Evolutionary conservation across 2,113 vertebrate species (phyloP).

Genomic region (Tupaia tana): DNA sequence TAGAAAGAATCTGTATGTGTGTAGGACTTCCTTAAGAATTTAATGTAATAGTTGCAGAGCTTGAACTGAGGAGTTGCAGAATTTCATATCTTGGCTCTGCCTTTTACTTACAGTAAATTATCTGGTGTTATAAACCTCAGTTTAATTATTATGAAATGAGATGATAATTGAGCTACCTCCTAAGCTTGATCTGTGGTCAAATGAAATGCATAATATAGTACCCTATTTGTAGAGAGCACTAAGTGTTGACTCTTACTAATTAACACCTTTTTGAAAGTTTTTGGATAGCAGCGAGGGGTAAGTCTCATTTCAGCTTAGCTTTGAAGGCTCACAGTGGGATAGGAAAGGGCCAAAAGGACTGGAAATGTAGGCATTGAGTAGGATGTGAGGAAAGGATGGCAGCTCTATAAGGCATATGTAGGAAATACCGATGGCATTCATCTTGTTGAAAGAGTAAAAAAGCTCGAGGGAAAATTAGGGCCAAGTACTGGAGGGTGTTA

Average conservation of each 20-base stretch:
- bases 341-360: neutral
- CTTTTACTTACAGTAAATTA: neutral
- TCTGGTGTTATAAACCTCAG: conserved; percentile 20
- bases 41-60: neutral
- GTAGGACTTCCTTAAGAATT: neutral
- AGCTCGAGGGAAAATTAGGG: neutral
- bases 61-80: neutral
- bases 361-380: neutral
- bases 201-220: neutral
- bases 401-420: neutral
- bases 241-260: neutral
- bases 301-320: conserved; percentile 29
- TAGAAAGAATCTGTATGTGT: neutral
- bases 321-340: conserved; percentile 8
- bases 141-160: neutral
- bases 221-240: neutral
- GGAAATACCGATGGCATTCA: neutral
- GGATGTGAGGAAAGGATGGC: neutral
- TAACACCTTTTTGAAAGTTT: neutral
- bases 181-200: neutral
- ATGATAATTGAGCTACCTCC: neutral
- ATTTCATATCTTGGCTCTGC: conserved; percentile 28
- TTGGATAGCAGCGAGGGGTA: neutral
- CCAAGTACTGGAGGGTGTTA: neutral
- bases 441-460: neutral